These are phyloP conservation scores for Dryoscopus gambensis DNA, from an alignment of 2,113 vertebrate species.

Conservation along the genomic window DNA sequence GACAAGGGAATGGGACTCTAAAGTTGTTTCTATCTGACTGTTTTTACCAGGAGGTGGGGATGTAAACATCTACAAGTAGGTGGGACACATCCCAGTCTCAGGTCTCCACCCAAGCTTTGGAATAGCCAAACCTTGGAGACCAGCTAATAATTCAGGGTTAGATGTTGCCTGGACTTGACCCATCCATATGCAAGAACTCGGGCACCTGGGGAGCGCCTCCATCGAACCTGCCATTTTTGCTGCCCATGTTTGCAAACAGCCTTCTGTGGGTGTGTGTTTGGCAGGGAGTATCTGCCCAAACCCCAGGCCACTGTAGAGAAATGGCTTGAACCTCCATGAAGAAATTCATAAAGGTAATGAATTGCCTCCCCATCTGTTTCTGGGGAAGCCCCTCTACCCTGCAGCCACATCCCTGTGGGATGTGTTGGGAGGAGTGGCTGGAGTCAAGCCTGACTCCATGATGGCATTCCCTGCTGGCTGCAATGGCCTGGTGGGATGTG, in stretches of 20 bases:
- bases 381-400: not conserved
- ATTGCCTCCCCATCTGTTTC: not conserved
- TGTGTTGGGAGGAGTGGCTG: not conserved
- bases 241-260: not conserved
- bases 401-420: not conserved
- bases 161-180: not conserved
- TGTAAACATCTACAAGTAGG: not conserved
- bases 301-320: not conserved
- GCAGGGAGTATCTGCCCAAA: not conserved
- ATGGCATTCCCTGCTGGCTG: not conserved
- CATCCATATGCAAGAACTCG: not conserved
- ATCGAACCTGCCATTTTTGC: not conserved
- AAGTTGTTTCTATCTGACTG: not conserved
- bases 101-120: not conserved
- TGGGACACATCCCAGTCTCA: accelerated
- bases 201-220: not conserved
- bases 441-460: not conserved
- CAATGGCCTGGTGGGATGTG: not conserved
- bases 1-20: not conserved
- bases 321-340: not conserved
- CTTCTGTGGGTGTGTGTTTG: too few species aligned
- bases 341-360: not conserved
- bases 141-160: not conserved
- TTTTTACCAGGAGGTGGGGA: not conserved
- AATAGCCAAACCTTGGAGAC: not conserved